Evolutionary conservation across 2,113 vertebrate genomes (phyloP).

Genomic region (Vireo altiloquus): DNA sequence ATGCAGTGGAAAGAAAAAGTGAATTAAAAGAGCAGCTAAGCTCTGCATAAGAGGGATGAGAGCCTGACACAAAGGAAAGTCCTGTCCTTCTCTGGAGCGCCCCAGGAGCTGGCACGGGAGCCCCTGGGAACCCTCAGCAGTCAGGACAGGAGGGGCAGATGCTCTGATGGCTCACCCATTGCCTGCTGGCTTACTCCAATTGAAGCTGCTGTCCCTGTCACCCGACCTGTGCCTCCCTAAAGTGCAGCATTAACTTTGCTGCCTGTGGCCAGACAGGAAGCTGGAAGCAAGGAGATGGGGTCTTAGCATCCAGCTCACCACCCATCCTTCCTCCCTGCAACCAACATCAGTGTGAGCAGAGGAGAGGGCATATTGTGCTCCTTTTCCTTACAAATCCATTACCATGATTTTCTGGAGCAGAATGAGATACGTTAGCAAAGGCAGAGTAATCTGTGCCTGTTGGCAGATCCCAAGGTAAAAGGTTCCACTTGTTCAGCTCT

Average conservation of each 20-base stretch:
- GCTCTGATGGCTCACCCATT: not conserved
- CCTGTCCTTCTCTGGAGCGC: not conserved
- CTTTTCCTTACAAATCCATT: not conserved
- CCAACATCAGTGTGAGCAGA: not conserved
- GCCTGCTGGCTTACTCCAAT: not conserved
- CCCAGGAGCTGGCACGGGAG: not conserved
- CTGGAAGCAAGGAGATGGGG: not conserved
- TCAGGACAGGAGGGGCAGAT: not conserved
- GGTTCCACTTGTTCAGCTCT: not conserved
- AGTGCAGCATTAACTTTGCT: not conserved
- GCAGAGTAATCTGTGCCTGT: not conserved
- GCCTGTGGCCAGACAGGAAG: not conserved
- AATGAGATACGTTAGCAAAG: not conserved
- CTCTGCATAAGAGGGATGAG: not conserved
- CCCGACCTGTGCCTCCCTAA: not conserved
- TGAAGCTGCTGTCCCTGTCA: not conserved
- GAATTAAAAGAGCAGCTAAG: not conserved
- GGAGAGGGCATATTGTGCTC: not conserved
- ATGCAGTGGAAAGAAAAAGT: not conserved
- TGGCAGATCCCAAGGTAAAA: not conserved
- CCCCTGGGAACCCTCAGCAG: not conserved
- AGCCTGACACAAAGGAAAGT: not conserved
- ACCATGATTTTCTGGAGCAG: not conserved
- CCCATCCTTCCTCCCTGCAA: not conserved
- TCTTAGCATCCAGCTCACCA: not conserved